Percentiles rank a stretch among this genome's conserved stretches.
Conservation (phyloP, 1,140 invertebrate species). For the Drosophila sulfurigaster region DNA sequence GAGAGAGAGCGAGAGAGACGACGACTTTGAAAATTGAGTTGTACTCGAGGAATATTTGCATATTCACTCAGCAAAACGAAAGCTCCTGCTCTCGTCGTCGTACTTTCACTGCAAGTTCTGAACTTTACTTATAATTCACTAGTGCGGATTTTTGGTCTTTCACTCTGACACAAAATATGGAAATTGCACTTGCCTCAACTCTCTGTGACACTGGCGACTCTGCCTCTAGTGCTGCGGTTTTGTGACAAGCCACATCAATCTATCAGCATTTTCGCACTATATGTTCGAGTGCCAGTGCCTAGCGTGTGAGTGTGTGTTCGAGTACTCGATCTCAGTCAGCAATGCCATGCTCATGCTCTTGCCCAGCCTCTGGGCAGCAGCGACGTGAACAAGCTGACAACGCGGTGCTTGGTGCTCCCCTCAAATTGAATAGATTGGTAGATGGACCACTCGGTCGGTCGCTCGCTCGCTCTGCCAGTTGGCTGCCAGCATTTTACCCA, state of each 20-base stretch:
- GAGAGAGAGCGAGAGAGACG: background rate
- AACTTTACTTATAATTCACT: slow-evolving; percentile 54
- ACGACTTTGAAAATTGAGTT: slow-evolving; percentile 8
- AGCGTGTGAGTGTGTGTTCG: background rate
- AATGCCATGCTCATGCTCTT: slow-evolving; percentile 10
- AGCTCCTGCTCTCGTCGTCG: background rate
- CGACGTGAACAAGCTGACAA: slow-evolving; percentile 15
- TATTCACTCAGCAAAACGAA: slow-evolving; percentile 10
- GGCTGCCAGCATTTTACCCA: slow-evolving; percentile 66
- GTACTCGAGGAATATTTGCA: slow-evolving; percentile 18
- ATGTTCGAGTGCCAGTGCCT: background rate
- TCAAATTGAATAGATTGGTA: slow-evolving; percentile 80
- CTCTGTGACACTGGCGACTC: background rate
- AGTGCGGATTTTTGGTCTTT: slow-evolving; percentile 18
- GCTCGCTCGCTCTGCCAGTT: slow-evolving; percentile 39
- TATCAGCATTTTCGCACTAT: slow-evolving; percentile 70
- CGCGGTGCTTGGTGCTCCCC: slow-evolving; percentile 8
- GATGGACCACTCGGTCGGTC: slow-evolving; percentile 54
- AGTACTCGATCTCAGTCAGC: slow-evolving; percentile 38
- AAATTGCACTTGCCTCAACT: slow-evolving; percentile 47
- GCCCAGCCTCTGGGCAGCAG: slow-evolving; percentile 10
- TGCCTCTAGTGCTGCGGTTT: slow-evolving; percentile 57
- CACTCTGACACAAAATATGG: slow-evolving; percentile 65
- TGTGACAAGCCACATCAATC: slow-evolving; percentile 80
- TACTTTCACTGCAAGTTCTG: slow-evolving; percentile 35